phyloP scores from a whole-genome alignment of 2,888 invertebrate species.

The Eulithis prunata region DNA sequence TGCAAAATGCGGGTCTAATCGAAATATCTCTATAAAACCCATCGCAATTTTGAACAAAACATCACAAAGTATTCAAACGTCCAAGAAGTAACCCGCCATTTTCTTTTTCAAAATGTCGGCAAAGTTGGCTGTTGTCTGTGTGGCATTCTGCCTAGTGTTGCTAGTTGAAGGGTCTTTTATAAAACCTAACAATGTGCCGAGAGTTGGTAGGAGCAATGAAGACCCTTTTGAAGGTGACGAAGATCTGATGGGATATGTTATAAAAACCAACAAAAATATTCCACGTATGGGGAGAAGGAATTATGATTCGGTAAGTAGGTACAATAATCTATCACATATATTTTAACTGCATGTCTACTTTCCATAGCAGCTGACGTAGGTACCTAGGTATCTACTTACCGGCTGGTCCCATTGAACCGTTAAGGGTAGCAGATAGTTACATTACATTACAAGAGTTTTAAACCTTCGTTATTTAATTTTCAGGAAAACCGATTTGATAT shows the following conservation, averaged over 20 bases:
- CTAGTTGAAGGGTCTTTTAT: conserved; percentile 69
- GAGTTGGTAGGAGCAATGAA: conserved; percentile 76
- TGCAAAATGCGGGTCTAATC: conserved; percentile 63
- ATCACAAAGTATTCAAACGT: conserved; percentile 45
- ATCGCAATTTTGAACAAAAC: conserved; percentile 19
- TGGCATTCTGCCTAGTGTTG: conserved; percentile 63
- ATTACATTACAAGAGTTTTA: too few relatives aligned
- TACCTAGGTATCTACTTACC: conserved; percentile 4
- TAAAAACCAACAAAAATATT: conserved; percentile 77
- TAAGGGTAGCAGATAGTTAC: too few relatives aligned
- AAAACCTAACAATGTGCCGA: conserved; percentile 76
- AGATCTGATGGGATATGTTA: conserved; percentile 74
- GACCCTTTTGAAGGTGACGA: conserved; percentile 69
- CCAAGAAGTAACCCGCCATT: conserved; percentile 39
- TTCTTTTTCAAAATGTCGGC: conserved; percentile 60
- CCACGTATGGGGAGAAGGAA: conserved; percentile 79
- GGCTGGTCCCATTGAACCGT: too few relatives aligned
- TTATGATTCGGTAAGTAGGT: conserved; percentile 76
- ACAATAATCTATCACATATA: too few relatives aligned
- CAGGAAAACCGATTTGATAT: conserved; percentile 76
- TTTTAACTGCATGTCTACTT: too few relatives aligned
- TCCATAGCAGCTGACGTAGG: too few relatives aligned
- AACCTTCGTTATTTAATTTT: conserved; percentile 33
- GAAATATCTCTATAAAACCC: conserved; percentile 61
- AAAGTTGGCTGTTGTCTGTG: conserved; percentile 57